Conservation (phyloP, 2,888 invertebrate species). For the Rhodophaea formosa region DNA sequence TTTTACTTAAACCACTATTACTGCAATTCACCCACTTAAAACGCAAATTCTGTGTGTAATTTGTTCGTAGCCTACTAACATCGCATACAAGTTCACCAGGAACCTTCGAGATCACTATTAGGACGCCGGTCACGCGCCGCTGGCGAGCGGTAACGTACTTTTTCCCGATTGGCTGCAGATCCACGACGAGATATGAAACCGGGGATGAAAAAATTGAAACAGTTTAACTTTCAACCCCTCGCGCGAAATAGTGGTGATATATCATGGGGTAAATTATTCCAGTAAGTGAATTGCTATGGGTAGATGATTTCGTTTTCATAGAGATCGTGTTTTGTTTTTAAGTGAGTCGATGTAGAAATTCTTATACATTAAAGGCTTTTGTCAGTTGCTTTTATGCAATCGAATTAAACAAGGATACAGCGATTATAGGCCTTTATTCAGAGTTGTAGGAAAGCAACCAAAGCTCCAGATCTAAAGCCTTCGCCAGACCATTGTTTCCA, state of each 20-base stretch:
- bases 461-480: slow-evolving; percentile 18
- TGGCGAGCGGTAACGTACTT: slow-evolving; percentile 55
- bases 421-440: background rate
- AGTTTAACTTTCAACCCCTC: slow-evolving; percentile 37
- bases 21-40: slow-evolving; percentile 4
- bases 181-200: slow-evolving; percentile 38
- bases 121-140: slow-evolving; percentile 61
- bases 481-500: slow-evolving; percentile 21
- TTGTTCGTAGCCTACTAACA: slow-evolving; percentile 26
- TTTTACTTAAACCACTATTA: too few species aligned
- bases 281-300: background rate
- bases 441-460: background rate
- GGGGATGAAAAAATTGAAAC: slow-evolving; percentile 45
- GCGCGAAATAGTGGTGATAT: slow-evolving; percentile 28
- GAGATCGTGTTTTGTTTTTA: background rate
- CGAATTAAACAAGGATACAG: background rate
- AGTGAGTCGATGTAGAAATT: too few species aligned
- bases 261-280: background rate
- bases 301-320: background rate
- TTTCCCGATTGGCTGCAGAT: slow-evolving; percentile 64
- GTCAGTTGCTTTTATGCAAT: too few species aligned
- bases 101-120: slow-evolving; percentile 43
- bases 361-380: too few species aligned
- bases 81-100: slow-evolving; percentile 36
- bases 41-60: slow-evolving; percentile 17